Percentiles rank a stretch among this genome's conserved stretches.
Evolutionary conservation across 2,888 invertebrate genomes (phyloP).

Genomic region (Lithophane ornitopus): DNA sequence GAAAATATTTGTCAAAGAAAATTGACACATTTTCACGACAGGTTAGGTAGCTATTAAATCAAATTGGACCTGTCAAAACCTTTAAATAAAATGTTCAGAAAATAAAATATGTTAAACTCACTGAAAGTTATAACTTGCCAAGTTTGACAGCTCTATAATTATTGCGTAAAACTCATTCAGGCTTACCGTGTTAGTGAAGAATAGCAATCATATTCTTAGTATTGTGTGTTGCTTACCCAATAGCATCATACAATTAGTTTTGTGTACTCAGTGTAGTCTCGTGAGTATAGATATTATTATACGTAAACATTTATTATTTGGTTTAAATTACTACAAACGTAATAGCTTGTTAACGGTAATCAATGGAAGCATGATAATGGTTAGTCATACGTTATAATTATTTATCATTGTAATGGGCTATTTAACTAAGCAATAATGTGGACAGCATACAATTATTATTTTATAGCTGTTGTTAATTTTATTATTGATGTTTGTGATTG

Average conservation of each 20-base stretch:
- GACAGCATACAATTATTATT: neutral
- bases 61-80: neutral
- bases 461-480: neutral
- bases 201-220: neutral
- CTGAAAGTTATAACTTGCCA: no score
- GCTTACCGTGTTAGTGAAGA: neutral
- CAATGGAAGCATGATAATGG: neutral
- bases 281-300: neutral
- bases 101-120: neutral
- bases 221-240: no score
- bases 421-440: neutral
- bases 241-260: neutral
- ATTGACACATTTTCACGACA: neutral
- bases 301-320: conserved; percentile 6
- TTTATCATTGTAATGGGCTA: neutral
- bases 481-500: neutral
- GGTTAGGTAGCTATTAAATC: neutral
- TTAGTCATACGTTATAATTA: neutral
- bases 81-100: neutral
- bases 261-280: neutral
- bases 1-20: neutral
- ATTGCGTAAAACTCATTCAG: neutral
- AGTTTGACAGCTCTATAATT: neutral
- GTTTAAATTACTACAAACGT: conserved; percentile 6
- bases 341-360: conserved; percentile 1